Base-by-base conservation (phyloP, 35 echinoderm and acorn worm genomes). In the Patiria miniata region DNA sequence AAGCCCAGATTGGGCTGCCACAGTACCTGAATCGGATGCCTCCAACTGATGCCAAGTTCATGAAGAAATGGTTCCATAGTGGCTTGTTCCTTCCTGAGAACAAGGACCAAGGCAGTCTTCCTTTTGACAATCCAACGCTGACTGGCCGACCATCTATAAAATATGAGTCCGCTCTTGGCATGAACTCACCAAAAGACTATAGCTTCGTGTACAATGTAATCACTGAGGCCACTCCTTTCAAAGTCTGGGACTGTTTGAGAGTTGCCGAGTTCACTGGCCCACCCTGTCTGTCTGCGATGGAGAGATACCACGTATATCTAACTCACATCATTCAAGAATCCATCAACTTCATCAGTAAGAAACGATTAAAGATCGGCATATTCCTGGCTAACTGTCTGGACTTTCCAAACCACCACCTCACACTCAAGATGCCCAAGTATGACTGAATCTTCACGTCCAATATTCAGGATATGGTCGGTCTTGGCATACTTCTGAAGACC, bases 361-460 rank as follows among this genome's bases (percentile, higher is more conserved):
- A 83, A 22, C 52, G 90, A 7, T 47, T 92, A 5, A 34, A 34
- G 29, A 26, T 92, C 1, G n/a, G 56, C 4, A 39, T 92, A 14
- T 30, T 34, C 78, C 73, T 59, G 8, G 90, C 52, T 23, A 50
- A 92, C 81, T 92, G 58, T 86, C 40, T 82, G 21, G 18, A 53
- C 38, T 52, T 47, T 83, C 58, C 1, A 30, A 18, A 23, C 36
- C 37, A 50, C 39, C 79, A 53, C 1, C 50, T 61, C 56, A 26
- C 37, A 65, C 60, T 18, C 1, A 60, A 17, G n/a, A 53, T 29
- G 26, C 52, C 42, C 51, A 73, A 56, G 9, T 94, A 81, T 52
- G 92, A 94, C 83, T 54, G 92, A 16, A 89, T 94, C 73, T 90
- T 77, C 33, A 77, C 88, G 21, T 90, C 92, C 22, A 90, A 90